These are phyloP conservation scores for Zosterops lateralis DNA, from an alignment of 2,113 vertebrate species.

Conservation along the genomic window DNA sequence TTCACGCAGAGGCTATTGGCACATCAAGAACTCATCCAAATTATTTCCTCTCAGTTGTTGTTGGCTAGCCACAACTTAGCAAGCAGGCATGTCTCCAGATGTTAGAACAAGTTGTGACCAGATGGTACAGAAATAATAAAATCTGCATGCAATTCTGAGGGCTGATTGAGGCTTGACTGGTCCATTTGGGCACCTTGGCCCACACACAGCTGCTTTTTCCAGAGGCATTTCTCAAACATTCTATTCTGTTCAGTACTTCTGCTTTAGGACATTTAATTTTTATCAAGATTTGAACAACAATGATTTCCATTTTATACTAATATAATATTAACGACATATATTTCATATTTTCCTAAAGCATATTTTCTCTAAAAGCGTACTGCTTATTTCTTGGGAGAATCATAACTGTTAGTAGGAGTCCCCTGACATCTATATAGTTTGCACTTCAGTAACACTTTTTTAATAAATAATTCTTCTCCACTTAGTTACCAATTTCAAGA, in stretches of 20 bases:
- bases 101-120: neutral
- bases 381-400: neutral
- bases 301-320: neutral
- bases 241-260: neutral
- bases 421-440: neutral
- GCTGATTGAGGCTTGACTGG: neutral
- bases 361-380: neutral
- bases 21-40: neutral
- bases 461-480: neutral
- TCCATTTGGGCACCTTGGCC: neutral
- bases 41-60: neutral
- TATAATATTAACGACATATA: neutral
- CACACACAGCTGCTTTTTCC: neutral
- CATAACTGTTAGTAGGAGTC: neutral
- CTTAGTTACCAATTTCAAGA: neutral
- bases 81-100: neutral
- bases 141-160: neutral
- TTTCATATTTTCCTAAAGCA: neutral
- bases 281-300: neutral
- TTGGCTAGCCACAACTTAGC: neutral
- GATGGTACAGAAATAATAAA: constrained; percentile 29
- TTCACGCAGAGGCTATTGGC: neutral
- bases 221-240: neutral
- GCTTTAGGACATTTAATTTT: neutral
- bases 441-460: neutral